Conservation (phyloP, 2,113 vertebrate species). For the Rhadina sibilatrix region DNA sequence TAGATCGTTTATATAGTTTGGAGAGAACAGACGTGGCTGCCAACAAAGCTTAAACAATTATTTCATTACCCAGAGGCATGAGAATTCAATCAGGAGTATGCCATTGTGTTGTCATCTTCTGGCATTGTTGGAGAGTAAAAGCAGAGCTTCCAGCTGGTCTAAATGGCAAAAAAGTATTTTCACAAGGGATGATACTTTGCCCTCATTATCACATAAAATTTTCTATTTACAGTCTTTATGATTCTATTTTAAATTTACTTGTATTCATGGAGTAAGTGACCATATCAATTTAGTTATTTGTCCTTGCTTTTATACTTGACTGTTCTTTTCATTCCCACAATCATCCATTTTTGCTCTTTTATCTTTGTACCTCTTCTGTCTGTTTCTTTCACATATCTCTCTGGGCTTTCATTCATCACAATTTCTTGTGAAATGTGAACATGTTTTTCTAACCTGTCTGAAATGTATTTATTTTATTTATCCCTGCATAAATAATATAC, state of each 20-base stretch:
- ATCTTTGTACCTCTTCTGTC: neutral
- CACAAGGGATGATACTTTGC: neutral
- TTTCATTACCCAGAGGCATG: neutral
- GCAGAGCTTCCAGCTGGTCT: neutral
- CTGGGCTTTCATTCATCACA: neutral
- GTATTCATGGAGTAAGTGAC: neutral
- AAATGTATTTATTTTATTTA: neutral
- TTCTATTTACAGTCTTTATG: neutral
- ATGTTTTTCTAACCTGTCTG: neutral
- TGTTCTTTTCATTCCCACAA: neutral
- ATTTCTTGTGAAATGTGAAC: neutral
- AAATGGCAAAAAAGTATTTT: neutral
- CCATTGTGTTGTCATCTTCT: neutral
- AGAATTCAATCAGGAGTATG: neutral
- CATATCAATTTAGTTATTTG: neutral
- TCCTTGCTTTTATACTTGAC: neutral
- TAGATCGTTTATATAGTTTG: neutral
- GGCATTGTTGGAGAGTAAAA: neutral
- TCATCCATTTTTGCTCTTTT: neutral
- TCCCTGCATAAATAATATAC: neutral
- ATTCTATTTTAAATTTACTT: constrained; percentile 3
- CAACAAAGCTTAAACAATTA: neutral
- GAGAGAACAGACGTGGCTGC: neutral
- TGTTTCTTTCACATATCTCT: neutral
- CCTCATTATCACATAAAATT: neutral